A percentile compares a stretch with the other conserved stretches of the same genome.
Conservation (phyloP, 1,140 invertebrate species). For the Pseudomyrmex concolor region DNA sequence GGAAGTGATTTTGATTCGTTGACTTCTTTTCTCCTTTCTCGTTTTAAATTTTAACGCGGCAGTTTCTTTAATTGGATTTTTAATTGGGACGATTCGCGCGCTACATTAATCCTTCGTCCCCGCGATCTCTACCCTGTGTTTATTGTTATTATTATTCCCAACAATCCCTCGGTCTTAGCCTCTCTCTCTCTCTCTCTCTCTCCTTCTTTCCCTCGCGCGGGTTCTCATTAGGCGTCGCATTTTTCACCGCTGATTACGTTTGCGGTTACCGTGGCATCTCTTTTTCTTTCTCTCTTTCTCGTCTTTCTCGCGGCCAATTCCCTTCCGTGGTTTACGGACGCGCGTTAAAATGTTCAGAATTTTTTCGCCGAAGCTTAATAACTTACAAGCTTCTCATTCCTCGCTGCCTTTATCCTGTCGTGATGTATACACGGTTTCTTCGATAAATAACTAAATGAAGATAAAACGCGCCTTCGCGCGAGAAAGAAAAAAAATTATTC, state of each 20-base stretch:
- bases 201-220: not conserved
- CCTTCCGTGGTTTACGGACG: conserved; percentile 41
- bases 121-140: conserved; percentile 52
- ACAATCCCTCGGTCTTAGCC: conserved; percentile 8
- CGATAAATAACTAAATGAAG: conserved; percentile 42
- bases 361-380: conserved; percentile 44
- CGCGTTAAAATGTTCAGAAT: conserved; percentile 56
- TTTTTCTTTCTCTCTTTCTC: conserved; percentile 35
- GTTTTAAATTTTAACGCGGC: conserved; percentile 81
- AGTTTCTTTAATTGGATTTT: conserved; percentile 84
- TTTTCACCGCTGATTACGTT: conserved; percentile 50
- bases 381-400: conserved; percentile 53
- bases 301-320: conserved; percentile 49
- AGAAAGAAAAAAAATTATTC: not conserved
- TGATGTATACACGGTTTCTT: conserved; percentile 48
- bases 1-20: conserved; percentile 84
- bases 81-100: conserved; percentile 83
- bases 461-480: not conserved
- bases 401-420: conserved; percentile 39
- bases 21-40: conserved; percentile 70
- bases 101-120: conserved; percentile 81
- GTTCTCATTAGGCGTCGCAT: conserved; percentile 54
- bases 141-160: conserved; percentile 76
- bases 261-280: conserved; percentile 15
- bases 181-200: conserved; percentile 19